A percentile compares a stretch with the other conserved stretches of the same genome.
Evolutionary conservation across 2,797 vertebrate species (phyloP).

Genomic region (Acipenser oxyrinchus): DNA sequence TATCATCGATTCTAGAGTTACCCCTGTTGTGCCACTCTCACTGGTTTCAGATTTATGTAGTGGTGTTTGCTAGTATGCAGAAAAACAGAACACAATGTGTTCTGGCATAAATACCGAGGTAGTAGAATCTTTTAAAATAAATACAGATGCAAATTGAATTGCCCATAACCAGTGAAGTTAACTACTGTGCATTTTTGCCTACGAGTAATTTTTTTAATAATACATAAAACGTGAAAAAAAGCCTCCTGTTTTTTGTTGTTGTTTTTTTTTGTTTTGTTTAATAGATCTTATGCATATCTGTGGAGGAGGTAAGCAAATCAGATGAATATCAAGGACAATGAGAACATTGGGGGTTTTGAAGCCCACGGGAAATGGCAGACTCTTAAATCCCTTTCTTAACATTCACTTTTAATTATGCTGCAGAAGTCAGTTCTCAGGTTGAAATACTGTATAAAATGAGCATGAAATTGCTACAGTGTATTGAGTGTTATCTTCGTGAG

Average conservation of each 20-base stretch:
- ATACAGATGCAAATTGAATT: conserved; percentile 6
- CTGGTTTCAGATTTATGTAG: no score
- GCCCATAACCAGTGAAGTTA: conserved; percentile 10
- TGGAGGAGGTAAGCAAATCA: conserved; percentile 18
- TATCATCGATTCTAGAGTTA: conserved; percentile 10
- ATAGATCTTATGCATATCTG: conserved; percentile 3
- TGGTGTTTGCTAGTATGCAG: no score
- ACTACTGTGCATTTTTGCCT: conserved; percentile 7
- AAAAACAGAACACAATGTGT: no score
- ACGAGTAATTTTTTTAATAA: neutral
- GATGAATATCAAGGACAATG: conserved; percentile 11
- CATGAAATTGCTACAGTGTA: conserved; percentile 41
- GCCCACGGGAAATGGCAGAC: conserved; percentile 16
- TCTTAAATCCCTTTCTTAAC: conserved; percentile 23
- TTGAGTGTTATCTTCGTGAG: conserved; percentile 38
- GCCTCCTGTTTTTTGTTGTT: no score
- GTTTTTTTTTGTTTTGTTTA: conserved; percentile 6
- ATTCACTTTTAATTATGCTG: conserved; percentile 35
- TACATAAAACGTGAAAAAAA: conserved; percentile 5
- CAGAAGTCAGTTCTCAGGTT: conserved; percentile 35
- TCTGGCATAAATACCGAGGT: no score
- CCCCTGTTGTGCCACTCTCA: no score
- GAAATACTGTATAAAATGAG: conserved; percentile 29
- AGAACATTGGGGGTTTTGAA: conserved; percentile 3
- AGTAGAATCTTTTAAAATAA: neutral